Evolutionary conservation across 2,113 vertebrate genomes (phyloP).

Genomic region (Nyctereutes procyonoides): DNA sequence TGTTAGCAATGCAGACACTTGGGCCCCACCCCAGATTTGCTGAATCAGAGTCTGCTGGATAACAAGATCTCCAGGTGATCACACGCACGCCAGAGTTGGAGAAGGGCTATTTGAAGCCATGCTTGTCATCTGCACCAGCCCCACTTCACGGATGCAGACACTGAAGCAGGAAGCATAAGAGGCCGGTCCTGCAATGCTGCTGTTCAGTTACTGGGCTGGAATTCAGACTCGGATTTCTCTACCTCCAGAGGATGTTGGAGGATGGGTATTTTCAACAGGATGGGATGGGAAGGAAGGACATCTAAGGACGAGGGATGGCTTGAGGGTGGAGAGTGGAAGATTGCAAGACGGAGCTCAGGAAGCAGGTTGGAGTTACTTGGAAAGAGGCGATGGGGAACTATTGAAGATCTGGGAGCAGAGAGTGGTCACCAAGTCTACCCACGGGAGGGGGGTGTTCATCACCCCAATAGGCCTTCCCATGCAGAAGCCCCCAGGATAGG

Average conservation of each 20-base stretch:
- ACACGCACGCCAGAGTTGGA: rapidly evolving
- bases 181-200: rapidly evolving
- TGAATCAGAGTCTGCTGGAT: neutral
- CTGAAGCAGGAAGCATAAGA: neutral
- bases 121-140: neutral
- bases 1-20: neutral
- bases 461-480: neutral
- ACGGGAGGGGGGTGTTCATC: neutral
- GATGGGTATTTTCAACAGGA: neutral
- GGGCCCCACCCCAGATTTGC: neutral
- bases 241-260: neutral
- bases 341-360: neutral
- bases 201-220: neutral
- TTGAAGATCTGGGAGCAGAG: neutral
- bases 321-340: rapidly evolving
- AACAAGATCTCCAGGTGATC: neutral
- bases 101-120: neutral
- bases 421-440: rapidly evolving
- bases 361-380: neutral
- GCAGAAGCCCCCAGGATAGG: neutral
- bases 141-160: neutral
- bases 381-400: neutral
- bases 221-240: neutral
- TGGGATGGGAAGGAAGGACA: neutral
- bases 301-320: neutral